These are phyloP conservation scores for Caenorhabditis sp. DNA, from an alignment of 2,888 invertebrate genomes.

Conservation along the genomic window DNA sequence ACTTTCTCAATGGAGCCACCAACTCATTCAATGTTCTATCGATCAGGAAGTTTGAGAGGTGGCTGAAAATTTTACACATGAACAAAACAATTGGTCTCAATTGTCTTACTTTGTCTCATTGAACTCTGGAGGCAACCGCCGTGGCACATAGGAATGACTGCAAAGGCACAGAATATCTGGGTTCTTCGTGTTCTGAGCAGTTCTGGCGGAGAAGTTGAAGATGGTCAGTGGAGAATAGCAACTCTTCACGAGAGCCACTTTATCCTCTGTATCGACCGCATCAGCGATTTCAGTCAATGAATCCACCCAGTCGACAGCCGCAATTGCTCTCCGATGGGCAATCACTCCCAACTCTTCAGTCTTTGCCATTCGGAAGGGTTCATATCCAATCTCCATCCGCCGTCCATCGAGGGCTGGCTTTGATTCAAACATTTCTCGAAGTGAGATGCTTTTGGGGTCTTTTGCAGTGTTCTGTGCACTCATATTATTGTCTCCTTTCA, in stretches of 20 bases:
- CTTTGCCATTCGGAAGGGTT: slow-evolving; percentile 79
- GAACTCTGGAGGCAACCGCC: slow-evolving; percentile 81
- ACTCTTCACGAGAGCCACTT: slow-evolving; percentile 79
- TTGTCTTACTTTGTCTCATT: slow-evolving; percentile 80
- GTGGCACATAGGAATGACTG: slow-evolving; percentile 80
- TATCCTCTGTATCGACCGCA: slow-evolving; percentile 80
- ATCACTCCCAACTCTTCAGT: slow-evolving; percentile 81
- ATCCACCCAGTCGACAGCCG: slow-evolving; percentile 83
- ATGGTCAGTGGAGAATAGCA: slow-evolving; percentile 82
- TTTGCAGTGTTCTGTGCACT: slow-evolving; percentile 63
- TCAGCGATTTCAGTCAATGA: slow-evolving; percentile 80
- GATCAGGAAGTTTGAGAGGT: slow-evolving; percentile 82
- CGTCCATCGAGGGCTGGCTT: slow-evolving; percentile 76
- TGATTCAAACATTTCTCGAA: slow-evolving; percentile 82
- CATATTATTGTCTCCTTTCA: slow-evolving; percentile 73
- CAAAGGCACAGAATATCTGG: slow-evolving; percentile 82
- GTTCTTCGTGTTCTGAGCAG: slow-evolving; percentile 82
- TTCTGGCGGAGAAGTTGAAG: slow-evolving; percentile 82
- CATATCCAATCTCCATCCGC: slow-evolving; percentile 82
- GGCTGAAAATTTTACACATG: slow-evolving; percentile 70
- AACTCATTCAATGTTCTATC: slow-evolving; percentile 82
- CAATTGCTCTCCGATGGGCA: slow-evolving; percentile 81
- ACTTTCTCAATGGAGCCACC: slow-evolving; percentile 80
- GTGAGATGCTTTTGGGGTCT: slow-evolving; percentile 75
- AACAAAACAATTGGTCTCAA: neutral